These are phyloP conservation scores for Cololabis saira DNA, from an alignment of 2,113 vertebrate genomes.

Conservation along the genomic window DNA sequence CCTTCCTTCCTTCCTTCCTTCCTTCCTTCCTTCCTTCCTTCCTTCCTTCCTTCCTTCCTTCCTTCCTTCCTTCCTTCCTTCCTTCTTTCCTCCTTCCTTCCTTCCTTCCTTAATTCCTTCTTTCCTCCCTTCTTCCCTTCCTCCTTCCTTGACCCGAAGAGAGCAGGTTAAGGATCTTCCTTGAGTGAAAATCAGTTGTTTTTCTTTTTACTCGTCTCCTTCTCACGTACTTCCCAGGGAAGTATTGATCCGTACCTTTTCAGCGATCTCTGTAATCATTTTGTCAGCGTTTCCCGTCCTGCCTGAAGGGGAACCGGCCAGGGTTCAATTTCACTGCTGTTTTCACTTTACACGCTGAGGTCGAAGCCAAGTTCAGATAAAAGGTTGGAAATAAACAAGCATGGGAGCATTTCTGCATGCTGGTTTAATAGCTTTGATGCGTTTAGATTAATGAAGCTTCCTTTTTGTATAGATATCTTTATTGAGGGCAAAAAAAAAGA, in stretches of 20 bases:
- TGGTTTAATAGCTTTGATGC: too few relatives aligned
- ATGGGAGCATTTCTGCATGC: background rate
- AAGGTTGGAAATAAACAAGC: background rate
- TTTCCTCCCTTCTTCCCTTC: background rate
- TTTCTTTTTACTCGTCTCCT: constrained; percentile 9
- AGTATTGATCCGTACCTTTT: constrained; percentile 59
- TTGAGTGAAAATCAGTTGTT: background rate
- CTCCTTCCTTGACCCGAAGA: too few relatives aligned
- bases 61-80: too few relatives aligned
- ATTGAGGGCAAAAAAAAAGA: too few relatives aligned
- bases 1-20: too few relatives aligned
- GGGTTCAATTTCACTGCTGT: constrained; percentile 61
- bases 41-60: too few relatives aligned
- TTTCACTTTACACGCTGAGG: constrained; percentile 15
- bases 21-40: too few relatives aligned
- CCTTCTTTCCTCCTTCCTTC: too few relatives aligned
- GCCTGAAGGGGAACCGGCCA: constrained; percentile 29
- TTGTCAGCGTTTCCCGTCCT: constrained; percentile 69
- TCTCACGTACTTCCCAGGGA: constrained; percentile 26
- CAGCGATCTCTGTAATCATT: constrained; percentile 33
- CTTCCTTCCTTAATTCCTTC: too few relatives aligned
- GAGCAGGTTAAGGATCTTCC: too few relatives aligned
- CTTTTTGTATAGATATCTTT: too few relatives aligned
- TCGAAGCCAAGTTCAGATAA: constrained; percentile 18
- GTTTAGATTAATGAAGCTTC: too few relatives aligned